Conservation (phyloP, 2,888 invertebrate species). For the Scaptomyza polygonia region DNA sequence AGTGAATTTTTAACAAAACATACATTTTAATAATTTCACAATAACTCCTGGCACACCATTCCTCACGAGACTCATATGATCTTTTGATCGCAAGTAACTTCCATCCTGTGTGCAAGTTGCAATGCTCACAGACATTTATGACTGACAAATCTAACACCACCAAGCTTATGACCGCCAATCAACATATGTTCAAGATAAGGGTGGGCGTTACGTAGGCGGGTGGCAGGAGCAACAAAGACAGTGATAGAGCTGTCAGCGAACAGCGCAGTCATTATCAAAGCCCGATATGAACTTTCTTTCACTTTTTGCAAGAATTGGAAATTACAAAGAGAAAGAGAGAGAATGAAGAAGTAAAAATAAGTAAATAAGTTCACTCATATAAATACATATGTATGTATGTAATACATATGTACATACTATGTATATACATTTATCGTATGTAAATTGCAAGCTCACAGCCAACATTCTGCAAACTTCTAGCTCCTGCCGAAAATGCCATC, state of each 20-base stretch:
- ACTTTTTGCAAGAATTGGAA: conserved; percentile 45
- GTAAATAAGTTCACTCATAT: neutral
- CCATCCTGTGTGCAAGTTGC: conserved; percentile 28
- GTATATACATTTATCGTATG: no score
- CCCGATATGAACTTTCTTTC: conserved; percentile 51
- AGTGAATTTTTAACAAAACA: no score
- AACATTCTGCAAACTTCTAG: conserved; percentile 35
- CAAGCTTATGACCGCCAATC: conserved; percentile 33
- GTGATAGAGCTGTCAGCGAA: conserved; percentile 35
- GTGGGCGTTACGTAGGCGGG: neutral
- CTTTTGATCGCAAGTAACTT: conserved; percentile 48
- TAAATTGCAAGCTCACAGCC: conserved; percentile 62
- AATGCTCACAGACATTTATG: conserved; percentile 47
- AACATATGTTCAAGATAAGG: conserved; percentile 53
- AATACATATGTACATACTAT: no score
- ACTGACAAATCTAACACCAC: conserved; percentile 58
- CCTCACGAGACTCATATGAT: no score
- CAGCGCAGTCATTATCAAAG: conserved; percentile 69
- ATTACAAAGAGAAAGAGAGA: conserved; percentile 27
- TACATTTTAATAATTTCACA: no score
- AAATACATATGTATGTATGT: no score
- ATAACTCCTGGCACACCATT: no score
- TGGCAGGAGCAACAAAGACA: conserved; percentile 17
- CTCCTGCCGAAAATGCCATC: conserved; percentile 56
- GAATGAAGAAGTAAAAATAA: neutral